Evolutionary conservation across 2,113 vertebrate species (phyloP), one percentile per base, ranked within the genome.

Genomic region (Steatornis caripensis): DNA sequence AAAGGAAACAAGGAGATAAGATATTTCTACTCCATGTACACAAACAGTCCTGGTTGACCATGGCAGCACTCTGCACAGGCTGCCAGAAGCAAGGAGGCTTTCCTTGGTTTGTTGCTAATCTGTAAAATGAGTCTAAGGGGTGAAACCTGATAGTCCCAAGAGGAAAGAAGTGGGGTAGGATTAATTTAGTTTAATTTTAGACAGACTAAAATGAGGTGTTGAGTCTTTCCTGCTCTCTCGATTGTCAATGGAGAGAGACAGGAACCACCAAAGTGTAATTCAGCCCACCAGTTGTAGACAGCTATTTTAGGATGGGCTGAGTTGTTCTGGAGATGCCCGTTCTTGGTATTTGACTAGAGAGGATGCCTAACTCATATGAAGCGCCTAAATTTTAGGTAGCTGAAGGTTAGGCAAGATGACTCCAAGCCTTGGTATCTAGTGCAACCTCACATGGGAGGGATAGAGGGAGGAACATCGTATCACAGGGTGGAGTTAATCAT

Each of bases 181-280:
- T 97, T 95, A 95, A 78, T 91, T 90, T 66, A 86, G 69, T 94
- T 95, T 95, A 92, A 95, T 95, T 97, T 96, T 95, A 96, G 93
- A 64, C 29, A 54, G 69, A 64, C 69, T 89, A 13, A 87, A 91
- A 89, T 32, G 70, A 94, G 32, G 34, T 78, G 74, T 91, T 78
- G 65, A 93, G 45, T 51, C 93, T 87, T 92, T 58, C 53, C 8
- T 71, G 53, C 65, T 93, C 21, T 89, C 48, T 71, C 78, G 30
- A 71, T 95, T 91, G 72, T 93, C 53, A 65, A 0, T 65, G 74
- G 65, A 62, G 65, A 64, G 80, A 75, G 80, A 68, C 19, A 61
- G 17, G 72, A 94, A 34, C 61, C 27, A 53, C n/a, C 15, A 4
- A 87, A 89, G 24, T 53, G 65, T 93, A 84, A 78, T 53, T 75